Evolutionary conservation across 2,888 invertebrate species (phyloP).

Genomic region (Drepana falcataria): DNA sequence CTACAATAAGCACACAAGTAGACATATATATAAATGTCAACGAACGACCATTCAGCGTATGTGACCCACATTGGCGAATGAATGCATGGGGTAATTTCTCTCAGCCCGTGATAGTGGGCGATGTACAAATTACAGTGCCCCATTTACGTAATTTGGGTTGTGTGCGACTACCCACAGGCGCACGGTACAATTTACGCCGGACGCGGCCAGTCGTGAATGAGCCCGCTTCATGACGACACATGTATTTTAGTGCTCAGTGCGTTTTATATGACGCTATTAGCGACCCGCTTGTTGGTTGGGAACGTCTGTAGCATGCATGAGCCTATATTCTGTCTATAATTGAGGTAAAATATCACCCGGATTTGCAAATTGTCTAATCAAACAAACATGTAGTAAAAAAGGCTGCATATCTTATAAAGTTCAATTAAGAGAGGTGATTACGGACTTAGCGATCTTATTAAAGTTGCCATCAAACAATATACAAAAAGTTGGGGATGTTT

Average conservation of each 20-base stretch:
- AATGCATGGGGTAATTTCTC: slow-evolving; percentile 41
- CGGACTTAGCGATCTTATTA: slow-evolving; percentile 5
- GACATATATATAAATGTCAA: slow-evolving; percentile 2
- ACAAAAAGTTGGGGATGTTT: slow-evolving; percentile 32
- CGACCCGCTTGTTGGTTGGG: slow-evolving; percentile 31
- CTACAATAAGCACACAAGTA: not conserved
- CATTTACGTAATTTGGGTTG: slow-evolving; percentile 58
- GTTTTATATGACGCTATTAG: slow-evolving; percentile 52
- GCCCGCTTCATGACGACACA: slow-evolving; percentile 40
- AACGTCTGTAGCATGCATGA: slow-evolving; percentile 8
- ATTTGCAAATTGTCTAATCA: too few species aligned
- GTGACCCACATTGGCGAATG: slow-evolving; percentile 10
- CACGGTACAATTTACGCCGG: slow-evolving; percentile 64
- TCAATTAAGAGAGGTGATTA: slow-evolving; percentile 11
- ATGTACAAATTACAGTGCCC: slow-evolving; percentile 58
- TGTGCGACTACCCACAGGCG: slow-evolving; percentile 48
- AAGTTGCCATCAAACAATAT: slow-evolving; percentile 24
- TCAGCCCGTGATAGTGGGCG: slow-evolving; percentile 36
- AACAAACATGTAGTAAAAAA: slow-evolving; percentile 4
- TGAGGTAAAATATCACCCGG: too few species aligned
- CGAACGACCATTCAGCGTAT: slow-evolving; percentile 10
- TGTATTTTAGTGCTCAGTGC: slow-evolving; percentile 62
- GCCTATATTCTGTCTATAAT: too few species aligned
- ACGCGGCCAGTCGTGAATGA: slow-evolving; percentile 48
- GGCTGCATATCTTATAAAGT: too few species aligned